Evolutionary conservation across 2,797 vertebrate genomes (phyloP).

Genomic region (Neostethus bicornis): DNA sequence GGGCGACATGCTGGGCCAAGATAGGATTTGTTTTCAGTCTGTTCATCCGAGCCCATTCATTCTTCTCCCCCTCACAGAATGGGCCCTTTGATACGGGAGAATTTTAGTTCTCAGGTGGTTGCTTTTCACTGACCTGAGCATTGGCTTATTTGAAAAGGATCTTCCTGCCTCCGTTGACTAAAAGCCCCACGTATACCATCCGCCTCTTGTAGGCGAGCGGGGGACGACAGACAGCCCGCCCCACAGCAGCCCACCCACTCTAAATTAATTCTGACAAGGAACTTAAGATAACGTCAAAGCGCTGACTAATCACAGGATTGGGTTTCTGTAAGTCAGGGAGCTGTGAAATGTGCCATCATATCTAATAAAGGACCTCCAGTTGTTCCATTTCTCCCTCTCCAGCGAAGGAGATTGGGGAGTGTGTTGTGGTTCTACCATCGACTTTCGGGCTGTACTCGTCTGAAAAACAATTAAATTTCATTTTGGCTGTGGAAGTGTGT

Average conservation of each 20-base stretch:
- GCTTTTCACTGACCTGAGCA: slow-evolving; percentile 77
- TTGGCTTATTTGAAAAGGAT: slow-evolving; percentile 81
- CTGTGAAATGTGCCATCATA: slow-evolving; percentile 83
- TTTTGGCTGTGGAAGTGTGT: slow-evolving; percentile 38
- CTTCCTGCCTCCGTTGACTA: slow-evolving; percentile 66
- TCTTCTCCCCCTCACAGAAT: slow-evolving; percentile 70
- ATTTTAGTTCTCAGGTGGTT: slow-evolving; percentile 82
- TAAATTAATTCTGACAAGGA: slow-evolving; percentile 85
- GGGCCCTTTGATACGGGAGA: slow-evolving; percentile 81
- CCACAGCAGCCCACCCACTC: slow-evolving; percentile 78
- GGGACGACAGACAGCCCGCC: slow-evolving; percentile 74
- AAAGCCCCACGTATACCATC: too few relatives aligned
- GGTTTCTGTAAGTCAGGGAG: slow-evolving; percentile 81
- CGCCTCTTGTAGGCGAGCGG: slow-evolving; percentile 61
- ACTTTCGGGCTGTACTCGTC: slow-evolving; percentile 53
- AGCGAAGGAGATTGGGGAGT: slow-evolving; percentile 38
- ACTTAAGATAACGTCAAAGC: slow-evolving; percentile 83
- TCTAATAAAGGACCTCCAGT: slow-evolving; percentile 83
- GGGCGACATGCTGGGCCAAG: slow-evolving; percentile 69
- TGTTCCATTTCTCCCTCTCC: slow-evolving; percentile 67
- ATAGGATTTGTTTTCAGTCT: slow-evolving; percentile 79
- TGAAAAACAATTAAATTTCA: slow-evolving; percentile 75
- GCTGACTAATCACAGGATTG: slow-evolving; percentile 85
- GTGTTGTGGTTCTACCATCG: slow-evolving; percentile 38
- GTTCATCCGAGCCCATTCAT: slow-evolving; percentile 75